Conservation (phyloP, 2,113 vertebrate genomes). For the Ailuropoda melanoleuca region DNA sequence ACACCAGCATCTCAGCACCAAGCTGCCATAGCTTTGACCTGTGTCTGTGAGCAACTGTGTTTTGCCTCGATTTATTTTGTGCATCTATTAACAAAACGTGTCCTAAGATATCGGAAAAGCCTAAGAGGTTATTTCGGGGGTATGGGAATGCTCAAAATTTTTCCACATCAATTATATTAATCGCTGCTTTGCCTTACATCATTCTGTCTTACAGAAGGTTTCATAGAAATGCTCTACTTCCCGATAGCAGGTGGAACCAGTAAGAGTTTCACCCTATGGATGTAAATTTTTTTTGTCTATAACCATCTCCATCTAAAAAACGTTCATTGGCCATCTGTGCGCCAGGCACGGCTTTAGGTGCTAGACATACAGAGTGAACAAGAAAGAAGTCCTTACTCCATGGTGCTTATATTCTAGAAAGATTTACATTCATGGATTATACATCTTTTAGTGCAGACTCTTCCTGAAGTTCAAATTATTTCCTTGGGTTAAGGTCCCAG, state of each 20-base stretch:
- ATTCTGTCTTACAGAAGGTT: neutral
- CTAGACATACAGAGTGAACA: neutral
- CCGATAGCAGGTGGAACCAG: neutral
- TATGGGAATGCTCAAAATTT: neutral
- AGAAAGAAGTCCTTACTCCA: neutral
- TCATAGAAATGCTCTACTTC: neutral
- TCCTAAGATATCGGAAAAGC: neutral
- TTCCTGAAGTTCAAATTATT: conserved; percentile 17
- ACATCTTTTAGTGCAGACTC: neutral
- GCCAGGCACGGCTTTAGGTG: neutral
- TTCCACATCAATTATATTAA: neutral
- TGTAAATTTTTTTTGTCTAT: neutral
- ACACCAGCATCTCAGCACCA: neutral
- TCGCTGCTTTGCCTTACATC: neutral
- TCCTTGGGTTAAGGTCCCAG: conserved; percentile 11
- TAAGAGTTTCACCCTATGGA: neutral
- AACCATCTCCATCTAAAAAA: conserved; percentile 4
- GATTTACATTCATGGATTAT: neutral
- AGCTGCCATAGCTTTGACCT: neutral
- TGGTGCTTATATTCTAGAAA: neutral
- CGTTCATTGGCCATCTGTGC: neutral
- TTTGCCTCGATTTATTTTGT: neutral
- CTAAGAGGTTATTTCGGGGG: neutral
- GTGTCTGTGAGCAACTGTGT: neutral
- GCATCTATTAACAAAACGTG: neutral